Conservation (phyloP, 2,113 vertebrate genomes). For the Chlorodrepanis virens region DNA sequence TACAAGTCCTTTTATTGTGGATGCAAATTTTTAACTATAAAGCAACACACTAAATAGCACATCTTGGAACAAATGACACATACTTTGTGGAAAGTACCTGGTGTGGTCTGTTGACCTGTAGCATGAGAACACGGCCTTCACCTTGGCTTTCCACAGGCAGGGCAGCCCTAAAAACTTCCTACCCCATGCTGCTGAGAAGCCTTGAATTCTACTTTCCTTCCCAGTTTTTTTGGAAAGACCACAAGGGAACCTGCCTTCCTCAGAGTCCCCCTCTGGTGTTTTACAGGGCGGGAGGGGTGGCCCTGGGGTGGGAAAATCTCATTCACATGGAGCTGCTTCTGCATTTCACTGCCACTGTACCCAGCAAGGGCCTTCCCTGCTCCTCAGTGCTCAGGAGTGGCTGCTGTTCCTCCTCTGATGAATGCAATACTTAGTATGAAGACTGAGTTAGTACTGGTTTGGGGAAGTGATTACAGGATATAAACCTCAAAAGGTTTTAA, state of each 20-base stretch:
- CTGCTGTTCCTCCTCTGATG: not conserved
- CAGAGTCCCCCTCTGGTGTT: not conserved
- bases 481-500: not conserved
- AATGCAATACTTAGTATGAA: not conserved
- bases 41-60: not conserved
- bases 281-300: not conserved
- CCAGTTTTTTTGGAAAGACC: not conserved
- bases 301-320: not conserved
- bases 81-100: not conserved
- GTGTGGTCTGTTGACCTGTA: not conserved
- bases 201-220: not conserved
- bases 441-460: not conserved
- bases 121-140: not conserved
- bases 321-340: not conserved
- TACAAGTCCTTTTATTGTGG: not conserved
- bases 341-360: rapidly evolving
- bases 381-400: not conserved
- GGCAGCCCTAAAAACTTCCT: not conserved
- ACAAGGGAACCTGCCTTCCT: not conserved
- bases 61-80: not conserved
- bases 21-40: not conserved
- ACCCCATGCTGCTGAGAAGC: not conserved
- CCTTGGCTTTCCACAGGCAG: not conserved
- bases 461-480: not conserved
- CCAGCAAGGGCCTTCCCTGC: rapidly evolving